phyloP scores from a whole-genome alignment of 2,888 invertebrate genomes.

The Andrena dorsata region DNA sequence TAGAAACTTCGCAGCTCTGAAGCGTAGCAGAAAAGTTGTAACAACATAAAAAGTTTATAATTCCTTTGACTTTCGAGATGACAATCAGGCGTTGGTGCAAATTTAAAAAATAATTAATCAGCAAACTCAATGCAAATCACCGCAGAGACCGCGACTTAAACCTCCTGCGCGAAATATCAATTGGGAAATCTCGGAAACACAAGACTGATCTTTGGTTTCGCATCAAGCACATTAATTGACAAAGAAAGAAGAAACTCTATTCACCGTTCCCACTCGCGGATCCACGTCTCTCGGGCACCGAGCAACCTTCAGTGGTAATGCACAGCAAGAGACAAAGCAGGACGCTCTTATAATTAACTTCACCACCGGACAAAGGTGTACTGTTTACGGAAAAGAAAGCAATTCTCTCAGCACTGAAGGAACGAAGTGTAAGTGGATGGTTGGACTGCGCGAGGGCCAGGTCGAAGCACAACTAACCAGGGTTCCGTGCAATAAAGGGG shows the following conservation, averaged over 20 bases:
- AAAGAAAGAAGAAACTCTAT: neutral
- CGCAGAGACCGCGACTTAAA: neutral
- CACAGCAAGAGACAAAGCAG: neutral
- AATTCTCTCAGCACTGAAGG: conserved; percentile 2
- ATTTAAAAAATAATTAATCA: too few relatives aligned
- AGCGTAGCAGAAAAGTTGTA: neutral
- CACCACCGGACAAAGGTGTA: conserved; percentile 27
- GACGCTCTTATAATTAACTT: conserved; percentile 9
- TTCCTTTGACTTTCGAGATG: too few relatives aligned
- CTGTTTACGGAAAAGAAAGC: conserved; percentile 3
- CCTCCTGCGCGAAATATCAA: neutral
- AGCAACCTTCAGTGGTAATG: neutral
- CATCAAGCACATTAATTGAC: neutral
- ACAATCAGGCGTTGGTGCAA: neutral
- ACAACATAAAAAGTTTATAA: rapidly evolving
- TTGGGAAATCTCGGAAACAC: neutral
- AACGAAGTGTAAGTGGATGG: conserved; percentile 45
- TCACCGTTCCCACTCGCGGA: neutral
- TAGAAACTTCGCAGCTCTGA: neutral
- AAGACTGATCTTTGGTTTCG: neutral
- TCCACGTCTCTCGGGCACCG: neutral
- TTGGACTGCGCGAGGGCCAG: conserved; percentile 76
- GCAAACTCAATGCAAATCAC: neutral
- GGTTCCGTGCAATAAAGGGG: conserved; percentile 86
- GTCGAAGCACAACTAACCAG: conserved; percentile 79